Evolutionary conservation across 2,113 vertebrate species (phyloP), one percentile per base, ranked within the genome.

Genomic region (Ailurus styani): DNA sequence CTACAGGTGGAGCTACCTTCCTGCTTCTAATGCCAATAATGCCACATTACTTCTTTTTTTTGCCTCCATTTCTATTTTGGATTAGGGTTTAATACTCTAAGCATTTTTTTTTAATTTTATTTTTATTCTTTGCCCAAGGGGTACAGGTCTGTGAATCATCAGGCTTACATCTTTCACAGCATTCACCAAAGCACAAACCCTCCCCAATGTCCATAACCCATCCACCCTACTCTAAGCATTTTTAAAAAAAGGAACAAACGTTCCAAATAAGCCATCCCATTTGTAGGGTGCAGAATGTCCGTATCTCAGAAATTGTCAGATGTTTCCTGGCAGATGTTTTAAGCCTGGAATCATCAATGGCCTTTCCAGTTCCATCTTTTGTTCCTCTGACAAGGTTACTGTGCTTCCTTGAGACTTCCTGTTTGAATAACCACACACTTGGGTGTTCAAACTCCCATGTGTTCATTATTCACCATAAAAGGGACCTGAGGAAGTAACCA

Each of bases 361-460:
- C 93, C 82, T 93, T 93, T 97, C 89, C 89, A 17, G 54, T 57
- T 62, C 70, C 79, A 83, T 90, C 95, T 86, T 98, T 70, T 88
- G 57, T 0, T 20, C 66, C 79, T 89, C 87, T 87, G 87, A 96
- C 89, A 98, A 93, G 47, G 77, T 84, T 86, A 77, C 34, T 18
- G 86, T 47, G 17, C 70, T 97, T 98, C 91, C 96, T 52, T 75
- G 62, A 91, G 90, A 90, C 88, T 98, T 98, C 97, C 98, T 98
- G 97, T 95, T 95, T 97, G 93, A 93, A 75, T 8, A 37, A 8
- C 42, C 84, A 96, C 87, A 97, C 91, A 52, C 42, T 96, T 3
- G 96, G 45, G 93, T 88, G 86, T 98, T 95, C 88, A 25, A 96
- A 73, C 66, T 92, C 88, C 96, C 54, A 3, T 66, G 85, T 96